Conservation (phyloP, 1,140 invertebrate species). For the Luehdorfia chinensis region DNA sequence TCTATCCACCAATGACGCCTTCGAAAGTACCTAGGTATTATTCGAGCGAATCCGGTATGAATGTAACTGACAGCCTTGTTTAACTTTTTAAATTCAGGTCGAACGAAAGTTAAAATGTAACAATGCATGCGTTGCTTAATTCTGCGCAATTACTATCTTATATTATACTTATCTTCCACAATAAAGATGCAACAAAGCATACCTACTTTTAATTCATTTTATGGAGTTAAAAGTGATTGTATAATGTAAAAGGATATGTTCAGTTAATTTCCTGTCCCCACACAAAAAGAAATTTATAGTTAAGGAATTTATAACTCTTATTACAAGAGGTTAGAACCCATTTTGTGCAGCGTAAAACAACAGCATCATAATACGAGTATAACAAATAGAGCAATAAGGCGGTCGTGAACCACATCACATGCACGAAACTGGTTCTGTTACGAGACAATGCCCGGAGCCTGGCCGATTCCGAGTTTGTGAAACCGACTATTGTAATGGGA, state of each 20-base stretch:
- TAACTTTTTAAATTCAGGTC: conserved; percentile 22
- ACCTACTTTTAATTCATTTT: background rate
- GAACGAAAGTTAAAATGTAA: conserved; percentile 4
- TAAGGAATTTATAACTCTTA: conserved; percentile 18
- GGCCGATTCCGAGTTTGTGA: conserved; percentile 26
- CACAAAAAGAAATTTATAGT: background rate
- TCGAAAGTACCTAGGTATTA: conserved; percentile 61
- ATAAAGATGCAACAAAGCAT: background rate
- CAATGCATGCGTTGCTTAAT: background rate
- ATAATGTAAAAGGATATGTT: background rate
- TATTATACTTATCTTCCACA: background rate
- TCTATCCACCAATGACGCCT: conserved; percentile 62
- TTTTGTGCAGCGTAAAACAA: no score
- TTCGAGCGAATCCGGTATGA: conserved; percentile 46
- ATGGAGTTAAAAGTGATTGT: background rate
- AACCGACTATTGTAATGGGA: conserved; percentile 15
- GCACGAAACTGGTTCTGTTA: conserved; percentile 46
- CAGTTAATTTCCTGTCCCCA: background rate
- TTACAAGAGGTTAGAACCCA: conserved; percentile 28
- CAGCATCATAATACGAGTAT: no score
- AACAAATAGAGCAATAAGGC: conserved; percentile 53
- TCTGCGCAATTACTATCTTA: background rate
- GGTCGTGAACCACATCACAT: conserved; percentile 36
- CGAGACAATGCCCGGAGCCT: conserved; percentile 38
- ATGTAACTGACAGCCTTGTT: conserved; percentile 26